These are phyloP conservation scores for Goniozus legneri DNA, from an alignment of 1,140 invertebrate species.

Conservation along the genomic window DNA sequence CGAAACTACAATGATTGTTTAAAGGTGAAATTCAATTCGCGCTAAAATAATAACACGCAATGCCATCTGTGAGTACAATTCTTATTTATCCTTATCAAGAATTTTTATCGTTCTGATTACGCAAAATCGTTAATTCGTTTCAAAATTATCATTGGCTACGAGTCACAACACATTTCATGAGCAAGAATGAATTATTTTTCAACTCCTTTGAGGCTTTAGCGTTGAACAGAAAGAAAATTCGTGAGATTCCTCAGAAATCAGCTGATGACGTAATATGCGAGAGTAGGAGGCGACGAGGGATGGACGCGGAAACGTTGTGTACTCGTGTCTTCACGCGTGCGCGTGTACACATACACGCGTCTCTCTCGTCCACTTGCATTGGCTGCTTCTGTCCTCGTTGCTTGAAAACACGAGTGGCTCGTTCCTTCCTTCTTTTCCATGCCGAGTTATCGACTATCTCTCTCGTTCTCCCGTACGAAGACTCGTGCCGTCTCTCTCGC, in stretches of 20 bases:
- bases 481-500: too few relatives aligned
- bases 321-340: slow-evolving; percentile 18
- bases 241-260: slow-evolving; percentile 27
- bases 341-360: too few relatives aligned
- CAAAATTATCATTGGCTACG: background rate
- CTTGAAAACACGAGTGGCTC: too few relatives aligned
- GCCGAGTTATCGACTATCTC: too few relatives aligned
- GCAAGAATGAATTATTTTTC: background rate
- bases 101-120: background rate
- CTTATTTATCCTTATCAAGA: background rate
- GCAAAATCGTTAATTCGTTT: background rate
- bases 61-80: background rate
- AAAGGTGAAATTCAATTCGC: too few relatives aligned
- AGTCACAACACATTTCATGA: background rate
- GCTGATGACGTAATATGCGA: slow-evolving; percentile 50
- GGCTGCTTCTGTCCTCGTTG: too few relatives aligned
- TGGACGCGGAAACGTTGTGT: slow-evolving; percentile 7
- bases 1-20: too few relatives aligned
- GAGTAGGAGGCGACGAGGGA: slow-evolving; percentile 18
- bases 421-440: too few relatives aligned
- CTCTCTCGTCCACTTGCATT: too few relatives aligned
- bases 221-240: background rate
- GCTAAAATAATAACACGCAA: too few relatives aligned
- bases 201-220: background rate
- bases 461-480: too few relatives aligned